Evolutionary conservation across 1,140 invertebrate genomes (phyloP), one percentile per base, ranked within the genome.

Genomic region (Alviniconcha marisindica): DNA sequence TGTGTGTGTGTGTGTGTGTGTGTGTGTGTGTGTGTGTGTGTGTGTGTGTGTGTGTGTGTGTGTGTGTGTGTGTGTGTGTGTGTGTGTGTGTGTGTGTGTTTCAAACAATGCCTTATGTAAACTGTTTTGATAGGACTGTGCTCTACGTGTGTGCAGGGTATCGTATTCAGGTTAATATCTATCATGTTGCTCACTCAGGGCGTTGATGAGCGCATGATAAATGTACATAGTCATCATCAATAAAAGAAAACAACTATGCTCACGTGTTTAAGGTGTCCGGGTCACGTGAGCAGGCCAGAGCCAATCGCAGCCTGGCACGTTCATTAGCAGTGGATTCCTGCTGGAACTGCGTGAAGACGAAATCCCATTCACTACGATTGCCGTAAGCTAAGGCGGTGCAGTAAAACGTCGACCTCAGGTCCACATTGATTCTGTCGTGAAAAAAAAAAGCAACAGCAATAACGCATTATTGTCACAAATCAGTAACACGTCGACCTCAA

Each of bases 381-480:
- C 96, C 96, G 88, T 96, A 95, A 87, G 94, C 94, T 33, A 95
- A 90, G 90, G 96, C 96, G 56, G 96, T 95, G 28, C 95, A 94
- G 88, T 96, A 97, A 56, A 96, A 95, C n/a, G 96, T 95, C 89
- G 95, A 95, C 71, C 96, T 94, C n/a, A 97, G 93, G 91, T 96
- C 96, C 0, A 96, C 95, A 21, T 95, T 93, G 40, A 96, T 94
- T 38, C 90, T 90, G 66, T 28, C 5, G 44, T 18, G 44, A 48
- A 10, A 18, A 48, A 48, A 5, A 48, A 48, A 5, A 48, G 18
- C 44, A 18, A 48, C 44, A 18, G 44, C 44, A 18, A 48, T 18
- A 48, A 48, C 18, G n/a, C n/a, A 18, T 10, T 48, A 48, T 10
- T 18, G 18, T 10, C 44, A 48, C 44, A 48, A 48, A 48, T 48